Conservation (phyloP, 2,113 vertebrate species). For the Candoia aspera region DNA sequence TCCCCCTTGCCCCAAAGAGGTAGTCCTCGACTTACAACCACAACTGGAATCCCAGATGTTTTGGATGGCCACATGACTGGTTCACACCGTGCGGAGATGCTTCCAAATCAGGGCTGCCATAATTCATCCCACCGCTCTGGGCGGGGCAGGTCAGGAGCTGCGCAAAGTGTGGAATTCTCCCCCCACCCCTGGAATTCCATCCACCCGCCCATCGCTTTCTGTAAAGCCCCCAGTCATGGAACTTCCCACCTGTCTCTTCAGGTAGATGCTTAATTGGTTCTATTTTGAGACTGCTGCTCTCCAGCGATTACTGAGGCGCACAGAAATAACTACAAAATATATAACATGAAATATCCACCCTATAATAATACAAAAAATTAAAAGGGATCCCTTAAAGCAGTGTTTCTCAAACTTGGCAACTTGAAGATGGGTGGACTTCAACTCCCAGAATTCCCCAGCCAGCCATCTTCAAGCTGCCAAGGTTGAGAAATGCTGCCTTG, state of each 20-base stretch:
- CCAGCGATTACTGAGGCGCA: not conserved
- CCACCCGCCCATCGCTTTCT: not conserved
- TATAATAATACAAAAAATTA: not conserved
- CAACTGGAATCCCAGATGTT: not conserved
- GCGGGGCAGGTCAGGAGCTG: too few species aligned
- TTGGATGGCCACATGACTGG: not conserved
- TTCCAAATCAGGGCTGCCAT: not conserved
- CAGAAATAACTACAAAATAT: not conserved
- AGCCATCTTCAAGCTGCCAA: too few species aligned
- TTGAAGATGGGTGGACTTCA: too few species aligned
- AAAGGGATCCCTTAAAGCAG: too few species aligned
- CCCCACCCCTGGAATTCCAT: not conserved
- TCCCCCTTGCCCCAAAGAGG: not conserved
- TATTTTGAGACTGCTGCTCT: not conserved
- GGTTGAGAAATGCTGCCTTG: too few species aligned
- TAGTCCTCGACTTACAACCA: too few species aligned
- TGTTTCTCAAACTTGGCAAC: too few species aligned
- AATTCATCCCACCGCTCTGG: not conserved
- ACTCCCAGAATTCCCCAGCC: too few species aligned
- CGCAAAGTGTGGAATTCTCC: not conserved
- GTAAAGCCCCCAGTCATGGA: not conserved
- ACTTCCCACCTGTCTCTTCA: not conserved
- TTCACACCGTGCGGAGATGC: not conserved
- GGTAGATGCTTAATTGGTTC: not conserved
- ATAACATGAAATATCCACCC: not conserved